Percentiles rank a stretch among this genome's conserved stretches.
Evolutionary conservation across 1,140 invertebrate species (phyloP).

Genomic region (Penaeus indicus): DNA sequence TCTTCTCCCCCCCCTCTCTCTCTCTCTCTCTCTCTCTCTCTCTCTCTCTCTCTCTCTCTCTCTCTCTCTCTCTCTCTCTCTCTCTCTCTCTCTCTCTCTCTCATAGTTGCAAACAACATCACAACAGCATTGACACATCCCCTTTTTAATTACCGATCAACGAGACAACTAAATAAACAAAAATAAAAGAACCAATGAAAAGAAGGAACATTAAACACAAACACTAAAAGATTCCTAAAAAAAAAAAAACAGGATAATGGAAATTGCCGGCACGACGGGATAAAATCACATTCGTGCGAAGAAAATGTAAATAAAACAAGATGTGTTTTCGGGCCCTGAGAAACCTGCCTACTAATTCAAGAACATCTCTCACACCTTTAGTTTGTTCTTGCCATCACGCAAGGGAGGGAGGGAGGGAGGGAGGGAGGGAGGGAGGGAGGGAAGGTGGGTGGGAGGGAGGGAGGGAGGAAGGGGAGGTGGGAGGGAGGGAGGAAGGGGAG

Average conservation of each 20-base stretch:
- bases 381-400: too few relatives aligned
- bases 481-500: background rate
- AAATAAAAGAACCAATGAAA: background rate
- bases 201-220: too few relatives aligned
- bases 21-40: too few relatives aligned
- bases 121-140: background rate
- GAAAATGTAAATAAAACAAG: too few relatives aligned
- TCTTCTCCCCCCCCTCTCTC: background rate
- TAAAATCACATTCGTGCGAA: too few relatives aligned
- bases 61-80: constrained; percentile 28
- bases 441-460: background rate
- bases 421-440: background rate
- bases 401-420: background rate
- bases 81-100: constrained; percentile 28
- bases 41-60: constrained; percentile 2
- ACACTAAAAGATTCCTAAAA: too few relatives aligned
- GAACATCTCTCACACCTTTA: too few relatives aligned
- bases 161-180: constrained; percentile 1
- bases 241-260: too few relatives aligned
- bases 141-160: constrained; percentile 12
- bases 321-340: too few relatives aligned
- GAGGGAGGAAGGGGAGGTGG: background rate
- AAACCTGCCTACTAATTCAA: too few relatives aligned
- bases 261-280: too few relatives aligned
- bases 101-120: background rate